Evolutionary conservation across 2,113 vertebrate genomes (phyloP).

Genomic region (Bombycilla garrulus): DNA sequence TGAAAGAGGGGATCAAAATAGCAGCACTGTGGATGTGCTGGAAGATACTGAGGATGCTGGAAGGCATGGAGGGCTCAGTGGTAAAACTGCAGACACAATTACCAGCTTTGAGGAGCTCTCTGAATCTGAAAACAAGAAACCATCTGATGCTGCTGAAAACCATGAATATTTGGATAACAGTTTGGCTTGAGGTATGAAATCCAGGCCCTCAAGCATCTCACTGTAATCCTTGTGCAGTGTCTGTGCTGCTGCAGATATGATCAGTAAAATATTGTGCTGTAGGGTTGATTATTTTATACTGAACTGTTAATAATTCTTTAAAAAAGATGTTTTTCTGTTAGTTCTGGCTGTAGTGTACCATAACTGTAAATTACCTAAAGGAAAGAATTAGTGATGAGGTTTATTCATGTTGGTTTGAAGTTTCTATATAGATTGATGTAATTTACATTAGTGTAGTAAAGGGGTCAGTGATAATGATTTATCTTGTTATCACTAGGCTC

Average conservation of each 20-base stretch:
- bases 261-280: background rate
- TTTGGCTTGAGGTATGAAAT: constrained; percentile 57
- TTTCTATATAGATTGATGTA: background rate
- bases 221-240: constrained; percentile 5
- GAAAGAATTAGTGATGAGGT: background rate
- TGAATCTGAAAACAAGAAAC: background rate
- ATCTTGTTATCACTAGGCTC: background rate
- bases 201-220: background rate
- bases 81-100: background rate
- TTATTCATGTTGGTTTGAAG: background rate
- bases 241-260: background rate
- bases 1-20: background rate
- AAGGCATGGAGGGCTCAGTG: background rate
- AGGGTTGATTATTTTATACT: background rate
- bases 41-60: background rate
- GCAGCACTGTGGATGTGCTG: background rate
- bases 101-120: background rate
- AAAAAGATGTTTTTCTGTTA: constrained; percentile 25
- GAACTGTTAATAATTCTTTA: constrained; percentile 25
- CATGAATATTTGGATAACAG: constrained; percentile 8
- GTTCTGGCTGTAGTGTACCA: background rate
- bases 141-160: background rate
- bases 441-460: background rate
- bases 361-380: background rate
- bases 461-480: background rate